phyloP scores from a whole-genome alignment of 2,797 vertebrate species.

The Odontamblyopus rebecca region DNA sequence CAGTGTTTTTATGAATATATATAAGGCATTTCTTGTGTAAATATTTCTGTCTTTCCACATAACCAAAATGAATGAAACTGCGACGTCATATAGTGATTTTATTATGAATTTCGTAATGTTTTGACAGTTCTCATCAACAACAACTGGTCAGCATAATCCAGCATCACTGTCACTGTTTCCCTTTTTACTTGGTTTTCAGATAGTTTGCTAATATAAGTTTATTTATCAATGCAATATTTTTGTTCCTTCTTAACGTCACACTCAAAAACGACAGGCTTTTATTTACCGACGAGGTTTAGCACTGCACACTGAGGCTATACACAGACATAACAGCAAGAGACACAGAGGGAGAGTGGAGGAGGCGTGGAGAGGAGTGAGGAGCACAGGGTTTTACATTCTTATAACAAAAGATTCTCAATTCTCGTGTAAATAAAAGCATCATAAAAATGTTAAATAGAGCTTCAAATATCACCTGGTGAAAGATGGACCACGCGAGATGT shows the following conservation, averaged over 20 bases:
- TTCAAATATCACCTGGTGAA: conserved; percentile 32
- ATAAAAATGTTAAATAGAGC: conserved; percentile 29
- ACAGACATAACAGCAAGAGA: conserved; percentile 82
- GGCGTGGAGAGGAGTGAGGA: conserved; percentile 54
- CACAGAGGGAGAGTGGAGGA: conserved; percentile 59
- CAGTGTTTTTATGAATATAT: too few species aligned
- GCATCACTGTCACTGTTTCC: conserved; percentile 66
- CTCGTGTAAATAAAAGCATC: conserved; percentile 30
- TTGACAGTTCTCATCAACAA: conserved; percentile 79
- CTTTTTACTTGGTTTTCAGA: conserved; percentile 78
- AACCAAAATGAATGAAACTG: conserved; percentile 25
- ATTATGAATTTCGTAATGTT: conserved; percentile 83
- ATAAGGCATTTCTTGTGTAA: too few species aligned
- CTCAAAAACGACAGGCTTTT: conserved; percentile 83
- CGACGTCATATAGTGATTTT: conserved; percentile 81
- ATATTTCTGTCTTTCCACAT: not conserved
- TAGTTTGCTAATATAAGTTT: conserved; percentile 74
- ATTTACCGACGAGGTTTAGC: conserved; percentile 81
- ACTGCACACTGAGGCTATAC: conserved; percentile 82
- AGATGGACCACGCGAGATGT: conserved; percentile 51
- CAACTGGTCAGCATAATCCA: conserved; percentile 68
- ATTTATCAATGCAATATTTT: conserved; percentile 79
- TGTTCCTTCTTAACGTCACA: conserved; percentile 82
- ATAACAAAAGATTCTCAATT: conserved; percentile 52
- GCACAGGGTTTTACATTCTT: conserved; percentile 74